Evolutionary conservation across 2,888 invertebrate genomes (phyloP), one percentile per base, ranked within the genome.

Genomic region (Leucania comma): DNA sequence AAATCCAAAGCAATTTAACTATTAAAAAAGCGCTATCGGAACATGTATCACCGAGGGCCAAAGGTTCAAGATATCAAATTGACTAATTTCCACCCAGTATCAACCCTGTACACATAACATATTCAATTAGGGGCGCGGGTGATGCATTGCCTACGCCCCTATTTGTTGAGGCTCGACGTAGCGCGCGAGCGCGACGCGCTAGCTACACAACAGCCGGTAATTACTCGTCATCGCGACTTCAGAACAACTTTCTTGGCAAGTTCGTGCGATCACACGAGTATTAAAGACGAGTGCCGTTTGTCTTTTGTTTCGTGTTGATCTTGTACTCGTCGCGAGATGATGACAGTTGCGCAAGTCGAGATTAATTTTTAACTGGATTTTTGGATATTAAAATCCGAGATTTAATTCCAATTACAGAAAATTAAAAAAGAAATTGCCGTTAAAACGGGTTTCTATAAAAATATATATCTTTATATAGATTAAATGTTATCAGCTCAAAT

Each of bases 101-200:
- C 64, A 75, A 24, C 81, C 83, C 75, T 78, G 35, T 53, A 59
- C 62, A 74, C 48, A 71, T 68, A 78, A 80, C 82, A 80, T 76
- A 83, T 85, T 85, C 76, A 85, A 82, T 84, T 83, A 83, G 74
- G 42, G 46, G 35, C 72, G 51, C 54, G 71, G 48, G 65, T 74
- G 85, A 82, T 78, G 85, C 83, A 80, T 72, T 60, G 76, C 82
- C 76, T 50, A 29, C 72, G 64, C 84, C 80, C 77, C 71, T 83
- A 83, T 83, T 82, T 84, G 80, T 75, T 66, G 70, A 80, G 82
- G 72, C 73, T 17, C 29, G 29, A 0, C 17, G 20, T 17, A 5
- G 1, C 6, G 5, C 53, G 2, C 14, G 17, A 17, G 35, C 35
- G 35, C 35, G 38, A 0, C 38, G 38, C 35, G 35, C 35, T 10